Conservation (phyloP, 2,888 invertebrate genomes). For the Marronus borbonicus region DNA sequence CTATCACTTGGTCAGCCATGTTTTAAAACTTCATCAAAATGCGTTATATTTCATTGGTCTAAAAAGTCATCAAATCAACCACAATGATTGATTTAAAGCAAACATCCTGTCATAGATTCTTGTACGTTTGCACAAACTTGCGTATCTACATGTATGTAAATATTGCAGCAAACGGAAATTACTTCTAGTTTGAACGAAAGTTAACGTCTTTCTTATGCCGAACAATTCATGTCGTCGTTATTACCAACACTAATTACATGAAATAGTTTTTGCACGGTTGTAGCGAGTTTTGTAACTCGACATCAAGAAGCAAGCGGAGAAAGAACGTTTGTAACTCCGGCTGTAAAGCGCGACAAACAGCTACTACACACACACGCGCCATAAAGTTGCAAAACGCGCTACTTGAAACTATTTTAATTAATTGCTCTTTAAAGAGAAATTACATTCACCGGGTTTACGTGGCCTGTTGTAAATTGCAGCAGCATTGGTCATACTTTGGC, state of each 20-base stretch:
- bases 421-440: slow-evolving; percentile 1
- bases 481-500: neutral
- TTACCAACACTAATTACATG: slow-evolving; percentile 36
- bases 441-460: neutral
- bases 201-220: slow-evolving; percentile 26
- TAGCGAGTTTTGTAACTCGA: slow-evolving; percentile 17
- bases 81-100: too few species aligned
- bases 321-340: slow-evolving; percentile 6
- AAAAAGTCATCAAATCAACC: too few species aligned
- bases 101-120: too few species aligned
- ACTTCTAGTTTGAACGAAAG: neutral
- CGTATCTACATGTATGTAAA: neutral
- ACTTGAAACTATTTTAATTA: slow-evolving; percentile 34
- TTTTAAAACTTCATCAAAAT: too few species aligned
- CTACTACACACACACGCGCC: neutral
- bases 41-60: too few species aligned
- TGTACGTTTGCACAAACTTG: too few species aligned
- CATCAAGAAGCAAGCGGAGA: slow-evolving; percentile 20
- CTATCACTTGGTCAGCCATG: too few species aligned
- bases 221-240: slow-evolving; percentile 34
- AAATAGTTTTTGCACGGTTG: slow-evolving; percentile 11
- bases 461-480: neutral
- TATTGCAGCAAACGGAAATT: slow-evolving; percentile 9
- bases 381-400: slow-evolving; percentile 5
- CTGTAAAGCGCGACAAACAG: neutral